A percentile compares a stretch with the other conserved stretches of the same genome.
Conservation (phyloP, 2,113 vertebrate genomes). For the Nothoprocta pentlandii region DNA sequence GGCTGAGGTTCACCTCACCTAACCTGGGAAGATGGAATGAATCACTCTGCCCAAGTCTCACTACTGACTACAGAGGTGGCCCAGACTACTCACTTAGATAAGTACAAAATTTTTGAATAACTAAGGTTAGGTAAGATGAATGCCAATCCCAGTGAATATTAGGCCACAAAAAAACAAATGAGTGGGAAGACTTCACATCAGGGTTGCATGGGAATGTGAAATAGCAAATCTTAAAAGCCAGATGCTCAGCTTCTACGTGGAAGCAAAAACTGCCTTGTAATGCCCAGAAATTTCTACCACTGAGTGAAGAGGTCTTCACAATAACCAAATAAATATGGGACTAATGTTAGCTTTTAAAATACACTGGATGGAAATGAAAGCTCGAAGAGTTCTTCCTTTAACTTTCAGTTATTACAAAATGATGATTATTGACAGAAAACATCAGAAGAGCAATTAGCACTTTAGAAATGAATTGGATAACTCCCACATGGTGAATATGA, state of each 20-base stretch:
- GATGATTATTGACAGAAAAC: neutral
- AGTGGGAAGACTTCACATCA: conserved; percentile 49
- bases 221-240: conserved; percentile 1
- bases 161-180: neutral
- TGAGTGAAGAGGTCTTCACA: neutral
- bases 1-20: conserved; percentile 60
- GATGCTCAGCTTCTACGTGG: neutral
- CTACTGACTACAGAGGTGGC: conserved; percentile 26
- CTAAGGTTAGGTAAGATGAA: neutral
- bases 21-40: conserved; percentile 63
- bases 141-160: conserved; percentile 26
- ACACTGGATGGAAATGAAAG: neutral
- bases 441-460: neutral
- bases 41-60: conserved; percentile 49
- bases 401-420: neutral
- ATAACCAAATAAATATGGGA: neutral
- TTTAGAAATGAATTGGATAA: neutral
- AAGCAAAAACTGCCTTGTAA: conserved; percentile 2
- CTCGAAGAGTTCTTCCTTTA: neutral
- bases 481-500: neutral
- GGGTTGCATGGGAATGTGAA: neutral
- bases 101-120: neutral
- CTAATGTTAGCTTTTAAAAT: neutral
- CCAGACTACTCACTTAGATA: conserved; percentile 24
- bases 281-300: neutral